Percentiles rank a stretch among this genome's conserved stretches.
Conservation (phyloP, 2,888 invertebrate genomes). For the Tipula unca region DNA sequence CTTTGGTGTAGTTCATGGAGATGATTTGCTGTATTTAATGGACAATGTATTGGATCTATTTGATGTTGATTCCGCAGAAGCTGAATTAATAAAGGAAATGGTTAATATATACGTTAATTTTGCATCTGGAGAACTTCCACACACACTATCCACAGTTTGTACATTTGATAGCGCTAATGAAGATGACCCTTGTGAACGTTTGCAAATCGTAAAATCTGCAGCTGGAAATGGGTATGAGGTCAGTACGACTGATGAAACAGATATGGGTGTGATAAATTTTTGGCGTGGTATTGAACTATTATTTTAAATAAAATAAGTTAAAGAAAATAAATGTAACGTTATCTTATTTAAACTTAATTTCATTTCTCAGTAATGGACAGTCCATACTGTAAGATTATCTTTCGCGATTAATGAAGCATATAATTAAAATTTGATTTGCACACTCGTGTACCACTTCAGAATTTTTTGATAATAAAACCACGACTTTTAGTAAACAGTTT, state of each 20-base stretch:
- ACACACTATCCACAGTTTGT: not conserved
- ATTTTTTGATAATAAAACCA: no score
- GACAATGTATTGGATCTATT: not conserved
- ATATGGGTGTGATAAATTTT: not conserved
- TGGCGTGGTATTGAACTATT: not conserved
- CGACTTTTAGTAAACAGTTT: not conserved
- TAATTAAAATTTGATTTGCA: constrained; percentile 34
- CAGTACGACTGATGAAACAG: not conserved
- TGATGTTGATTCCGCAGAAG: not conserved
- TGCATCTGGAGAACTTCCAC: not conserved
- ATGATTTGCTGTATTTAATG: not conserved
- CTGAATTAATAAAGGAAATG: not conserved
- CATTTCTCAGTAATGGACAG: not conserved
- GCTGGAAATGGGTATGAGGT: not conserved
- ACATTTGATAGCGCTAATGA: not conserved
- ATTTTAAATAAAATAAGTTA: not conserved
- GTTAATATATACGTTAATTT: not conserved
- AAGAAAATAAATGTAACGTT: not conserved
- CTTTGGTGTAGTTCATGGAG: not conserved
- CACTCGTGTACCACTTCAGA: constrained; percentile 26
- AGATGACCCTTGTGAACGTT: not conserved
- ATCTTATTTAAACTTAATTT: not conserved
- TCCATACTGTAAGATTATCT: not conserved
- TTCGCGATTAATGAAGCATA: constrained; percentile 27
- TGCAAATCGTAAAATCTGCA: not conserved